A percentile compares a stretch with the other conserved stretches of the same genome.
Evolutionary conservation across 2,888 invertebrate species (phyloP).

Genomic region (Electrophaes corylata): DNA sequence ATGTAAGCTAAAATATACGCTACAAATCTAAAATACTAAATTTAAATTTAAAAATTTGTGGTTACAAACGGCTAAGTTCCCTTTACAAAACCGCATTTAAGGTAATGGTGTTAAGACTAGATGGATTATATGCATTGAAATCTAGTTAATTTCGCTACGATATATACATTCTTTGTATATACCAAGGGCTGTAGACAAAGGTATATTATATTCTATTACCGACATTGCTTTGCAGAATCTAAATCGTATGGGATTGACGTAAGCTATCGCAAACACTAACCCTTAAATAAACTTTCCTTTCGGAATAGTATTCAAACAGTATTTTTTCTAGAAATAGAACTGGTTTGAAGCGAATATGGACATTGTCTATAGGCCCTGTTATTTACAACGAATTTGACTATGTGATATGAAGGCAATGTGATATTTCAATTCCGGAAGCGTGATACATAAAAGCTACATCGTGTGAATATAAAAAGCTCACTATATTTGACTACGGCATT

Average conservation of each 20-base stretch:
- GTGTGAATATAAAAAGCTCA: neutral
- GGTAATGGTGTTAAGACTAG: neutral
- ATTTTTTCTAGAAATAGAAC: too few species aligned
- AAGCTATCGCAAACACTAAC: too few species aligned
- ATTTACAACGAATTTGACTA: neutral
- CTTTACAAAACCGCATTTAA: neutral
- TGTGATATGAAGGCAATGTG: neutral
- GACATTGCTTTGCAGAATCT: too few species aligned
- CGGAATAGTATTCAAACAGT: too few species aligned
- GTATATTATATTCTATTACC: too few species aligned
- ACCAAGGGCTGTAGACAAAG: too few species aligned
- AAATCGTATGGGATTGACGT: too few species aligned
- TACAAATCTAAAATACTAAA: constrained; percentile 14
- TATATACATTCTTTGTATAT: too few species aligned
- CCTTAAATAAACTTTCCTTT: too few species aligned
- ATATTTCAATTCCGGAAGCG: constrained; percentile 9
- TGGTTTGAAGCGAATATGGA: too few species aligned
- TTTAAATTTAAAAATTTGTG: neutral
- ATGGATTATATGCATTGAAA: neutral
- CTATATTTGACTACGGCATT: neutral
- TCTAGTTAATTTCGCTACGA: too few species aligned
- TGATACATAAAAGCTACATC: constrained; percentile 7
- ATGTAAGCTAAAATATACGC: constrained; percentile 5
- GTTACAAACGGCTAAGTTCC: neutral
- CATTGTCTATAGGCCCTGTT: too few species aligned